phyloP scores from a whole-genome alignment of 2,888 invertebrate species.

The Nomada flava region DNA sequence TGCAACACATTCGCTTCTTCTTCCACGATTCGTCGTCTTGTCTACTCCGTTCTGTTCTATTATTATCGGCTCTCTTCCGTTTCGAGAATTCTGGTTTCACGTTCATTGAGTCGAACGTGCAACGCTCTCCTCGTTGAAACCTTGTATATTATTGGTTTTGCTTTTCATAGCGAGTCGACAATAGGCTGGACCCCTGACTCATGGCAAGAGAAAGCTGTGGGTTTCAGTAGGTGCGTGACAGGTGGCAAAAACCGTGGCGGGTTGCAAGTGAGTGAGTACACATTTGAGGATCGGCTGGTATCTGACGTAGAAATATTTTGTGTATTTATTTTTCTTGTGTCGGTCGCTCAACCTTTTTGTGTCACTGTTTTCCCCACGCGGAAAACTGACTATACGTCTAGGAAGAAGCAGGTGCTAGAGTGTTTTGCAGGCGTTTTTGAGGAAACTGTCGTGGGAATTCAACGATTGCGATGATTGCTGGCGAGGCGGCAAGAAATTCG shows the following conservation, averaged over 20 bases:
- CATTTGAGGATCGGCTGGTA: background rate
- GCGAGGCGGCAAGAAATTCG: background rate
- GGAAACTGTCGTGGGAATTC: background rate
- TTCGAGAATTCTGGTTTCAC: background rate
- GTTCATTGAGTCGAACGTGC: background rate
- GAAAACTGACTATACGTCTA: no score
- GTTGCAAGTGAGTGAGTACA: background rate
- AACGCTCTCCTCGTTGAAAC: slow-evolving; percentile 12
- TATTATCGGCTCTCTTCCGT: background rate
- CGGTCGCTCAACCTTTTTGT: background rate
- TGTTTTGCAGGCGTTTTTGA: slow-evolving; percentile 1
- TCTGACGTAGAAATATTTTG: background rate
- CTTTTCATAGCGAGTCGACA: slow-evolving; percentile 28
- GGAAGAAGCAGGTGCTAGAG: no score
- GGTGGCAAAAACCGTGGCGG: slow-evolving; percentile 1
- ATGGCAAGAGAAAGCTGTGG: slow-evolving; percentile 8
- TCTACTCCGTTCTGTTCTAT: background rate
- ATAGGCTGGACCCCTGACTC: background rate
- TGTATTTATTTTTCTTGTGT: no score
- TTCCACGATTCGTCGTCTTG: background rate
- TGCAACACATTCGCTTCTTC: background rate
- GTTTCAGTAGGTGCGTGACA: background rate
- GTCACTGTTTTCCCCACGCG: background rate
- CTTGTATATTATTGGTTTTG: slow-evolving; percentile 43
- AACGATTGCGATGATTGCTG: background rate